Percentiles rank a stretch among this genome's conserved stretches.
phyloP scores from a whole-genome alignment of 2,888 invertebrate species.

The Caenorhabditis imperialis region DNA sequence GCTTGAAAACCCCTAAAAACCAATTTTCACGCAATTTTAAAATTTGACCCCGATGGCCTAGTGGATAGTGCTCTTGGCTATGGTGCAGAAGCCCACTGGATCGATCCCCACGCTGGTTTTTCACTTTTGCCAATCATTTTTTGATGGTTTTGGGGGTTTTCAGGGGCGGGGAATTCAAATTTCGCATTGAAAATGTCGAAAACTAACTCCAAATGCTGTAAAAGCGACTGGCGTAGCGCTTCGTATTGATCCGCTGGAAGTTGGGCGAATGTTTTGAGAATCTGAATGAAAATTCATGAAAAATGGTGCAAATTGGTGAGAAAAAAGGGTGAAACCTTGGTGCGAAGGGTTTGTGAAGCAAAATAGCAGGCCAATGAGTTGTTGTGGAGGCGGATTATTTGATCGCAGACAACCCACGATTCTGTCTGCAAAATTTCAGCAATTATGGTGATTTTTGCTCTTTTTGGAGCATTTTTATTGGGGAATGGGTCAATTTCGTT shows the following conservation, averaged over 20 bases:
- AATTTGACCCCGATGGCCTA: too few relatives aligned
- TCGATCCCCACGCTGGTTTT: too few relatives aligned
- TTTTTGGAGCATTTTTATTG: slow-evolving; percentile 11
- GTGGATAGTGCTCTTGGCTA: too few relatives aligned
- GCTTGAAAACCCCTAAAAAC: too few relatives aligned
- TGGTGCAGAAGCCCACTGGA: too few relatives aligned
- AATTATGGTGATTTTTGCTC: slow-evolving; percentile 12
- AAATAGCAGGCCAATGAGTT: slow-evolving; percentile 83
- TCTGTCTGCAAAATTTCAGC: slow-evolving; percentile 84
- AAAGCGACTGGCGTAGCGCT: slow-evolving; percentile 90
- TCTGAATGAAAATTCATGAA: too few relatives aligned
- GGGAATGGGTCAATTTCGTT: too few relatives aligned
- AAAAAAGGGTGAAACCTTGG: slow-evolving; percentile 48
- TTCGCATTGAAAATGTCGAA: background rate
- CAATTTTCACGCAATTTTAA: background rate
- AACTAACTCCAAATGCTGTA: slow-evolving; percentile 84
- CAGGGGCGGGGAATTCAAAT: too few relatives aligned
- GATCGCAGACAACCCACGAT: slow-evolving; percentile 97
- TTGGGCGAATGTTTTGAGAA: slow-evolving; percentile 60
- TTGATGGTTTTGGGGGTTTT: too few relatives aligned
- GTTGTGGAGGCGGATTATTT: slow-evolving; percentile 89
- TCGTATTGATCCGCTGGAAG: slow-evolving; percentile 79
- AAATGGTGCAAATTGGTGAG: too few relatives aligned
- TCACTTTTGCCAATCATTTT: too few relatives aligned
- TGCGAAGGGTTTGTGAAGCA: slow-evolving; percentile 96